These are phyloP conservation scores for Glaucopsyche alexis DNA, from an alignment of 2,888 invertebrate genomes.

Conservation along the genomic window DNA sequence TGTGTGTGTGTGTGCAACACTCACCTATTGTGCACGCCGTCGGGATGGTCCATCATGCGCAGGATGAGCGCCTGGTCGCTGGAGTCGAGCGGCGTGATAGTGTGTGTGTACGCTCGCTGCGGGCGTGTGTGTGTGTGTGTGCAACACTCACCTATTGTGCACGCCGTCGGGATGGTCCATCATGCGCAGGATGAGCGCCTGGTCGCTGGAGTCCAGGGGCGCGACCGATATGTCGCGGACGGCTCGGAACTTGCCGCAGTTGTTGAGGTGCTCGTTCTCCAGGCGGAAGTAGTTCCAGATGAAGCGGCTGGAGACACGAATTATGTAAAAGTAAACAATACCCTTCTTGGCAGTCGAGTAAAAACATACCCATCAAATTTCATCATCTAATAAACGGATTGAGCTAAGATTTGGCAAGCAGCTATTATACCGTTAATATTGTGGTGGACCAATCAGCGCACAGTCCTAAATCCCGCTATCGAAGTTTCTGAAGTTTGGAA, in stretches of 20 bases:
- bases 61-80: conserved; percentile 94
- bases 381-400: too few species aligned
- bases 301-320: conserved; percentile 85
- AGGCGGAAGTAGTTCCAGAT: conserved; percentile 99
- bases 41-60: conserved; percentile 96
- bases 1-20: too few species aligned
- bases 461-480: too few species aligned
- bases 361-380: too few species aligned
- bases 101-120: too few species aligned
- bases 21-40: conserved; percentile 89
- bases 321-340: background rate
- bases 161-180: conserved; percentile 97
- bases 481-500: too few species aligned
- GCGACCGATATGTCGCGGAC: conserved; percentile 98
- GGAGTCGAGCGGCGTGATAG: conserved; percentile 95
- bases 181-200: conserved; percentile 93
- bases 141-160: conserved; percentile 79
- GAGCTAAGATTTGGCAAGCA: too few species aligned
- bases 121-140: too few species aligned
- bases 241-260: conserved; percentile 99
- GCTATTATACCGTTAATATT: too few species aligned
- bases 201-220: conserved; percentile 95
- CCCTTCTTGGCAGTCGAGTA: too few species aligned
- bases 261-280: conserved; percentile 99
- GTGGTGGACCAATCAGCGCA: too few species aligned